Evolutionary conservation across 2,888 invertebrate species (phyloP), one percentile per base, ranked within the genome.

Genomic region (Meiosimyza platycephala): DNA sequence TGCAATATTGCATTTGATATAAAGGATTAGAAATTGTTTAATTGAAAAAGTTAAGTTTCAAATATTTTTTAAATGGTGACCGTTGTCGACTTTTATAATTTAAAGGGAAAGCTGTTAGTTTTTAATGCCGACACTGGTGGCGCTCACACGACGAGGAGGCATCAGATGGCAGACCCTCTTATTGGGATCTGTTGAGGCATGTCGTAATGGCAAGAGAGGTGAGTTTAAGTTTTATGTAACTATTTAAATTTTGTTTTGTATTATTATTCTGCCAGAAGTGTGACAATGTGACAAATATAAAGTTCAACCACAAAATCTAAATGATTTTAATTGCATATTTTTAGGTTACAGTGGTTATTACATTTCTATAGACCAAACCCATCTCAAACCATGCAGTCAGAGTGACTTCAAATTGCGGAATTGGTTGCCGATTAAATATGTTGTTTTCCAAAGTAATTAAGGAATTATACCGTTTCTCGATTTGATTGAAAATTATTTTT

Each of bases 171-270:
- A 83, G 84, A 84, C 85, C 86, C 86, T 84, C 83, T 85, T 80
- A 82, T 82, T 82, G 84, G 85, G 85, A 84, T 85, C 85, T 87
- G 85, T 84, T 87, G 86, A 87, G 85, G 83, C 85, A 87, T 88
- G 88, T 86, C 86, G 88, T 87, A 87, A 88, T 88, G 87, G 87
- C 88, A 86, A 88, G 87, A 86, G 87, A 88, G 87, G 87, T 88
- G 80, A 85, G 86, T 81, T 63, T 13, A 16, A 62, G 13, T 9
- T 40, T 1, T 7, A 9, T 40, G 9, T 40, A 40, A 7, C 28
- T 28, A 28, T 28, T 28, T 28, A 4, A 28, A 3, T 4, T 28
- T 28, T 22, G 6, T 15, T 54, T 54, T 11, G 7, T n/a, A 18
- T 54, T 54, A 1, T 54, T 54, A 18, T 54, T 40, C 40, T 9